Evolutionary conservation across 2,113 vertebrate species (phyloP), one percentile per base, ranked within the genome.

Genomic region (Mirounga angustirostris): DNA sequence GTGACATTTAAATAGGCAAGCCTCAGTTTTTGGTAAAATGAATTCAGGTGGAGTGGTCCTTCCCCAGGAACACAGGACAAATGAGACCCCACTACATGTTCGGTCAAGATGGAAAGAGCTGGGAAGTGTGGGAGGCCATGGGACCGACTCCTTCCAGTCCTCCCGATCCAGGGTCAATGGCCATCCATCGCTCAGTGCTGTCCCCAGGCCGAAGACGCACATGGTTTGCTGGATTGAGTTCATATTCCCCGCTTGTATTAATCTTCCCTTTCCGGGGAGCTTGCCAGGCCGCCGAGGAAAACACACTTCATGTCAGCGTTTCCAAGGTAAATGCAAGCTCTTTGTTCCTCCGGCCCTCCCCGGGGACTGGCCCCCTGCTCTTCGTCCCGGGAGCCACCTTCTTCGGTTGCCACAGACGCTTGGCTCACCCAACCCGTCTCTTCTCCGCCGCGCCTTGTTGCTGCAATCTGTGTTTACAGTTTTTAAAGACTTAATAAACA

Each of bases 391-490:
- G 76, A 92, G 7, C 84, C 74, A 3, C 91, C 79, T 67, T 1
- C 63, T 11, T 52, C 12, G 4, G 22, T 97, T 81, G 80, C 88
- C 97, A 94, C 88, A 58, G 16, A 11, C 15, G 2, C 50, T 69
- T 76, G 90, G 87, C 97, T 92, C 91, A 40, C 86, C 58, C 88
- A 91, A 12, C 30, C 50, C 5, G 30, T 74, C 95, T 92, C 90
- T 78, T 71, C 78, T 40, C 80, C 15, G 21, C 7, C 11, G 58
- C 7, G 0, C 84, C 83, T 71, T 58, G 46, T 95, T 85, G 93
- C 96, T 78, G 81, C 97, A 95, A 91, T 95, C 96, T 96, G 97
- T 90, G 97, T 97, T 96, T 90, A 88, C 89, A 40, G 96, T 91
- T 94, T 95, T 92, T 89, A 96, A 96, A 95, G 92, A 73, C 93